phyloP scores from a whole-genome alignment of 2,888 invertebrate species.

The Pristionchus arcanus region DNA sequence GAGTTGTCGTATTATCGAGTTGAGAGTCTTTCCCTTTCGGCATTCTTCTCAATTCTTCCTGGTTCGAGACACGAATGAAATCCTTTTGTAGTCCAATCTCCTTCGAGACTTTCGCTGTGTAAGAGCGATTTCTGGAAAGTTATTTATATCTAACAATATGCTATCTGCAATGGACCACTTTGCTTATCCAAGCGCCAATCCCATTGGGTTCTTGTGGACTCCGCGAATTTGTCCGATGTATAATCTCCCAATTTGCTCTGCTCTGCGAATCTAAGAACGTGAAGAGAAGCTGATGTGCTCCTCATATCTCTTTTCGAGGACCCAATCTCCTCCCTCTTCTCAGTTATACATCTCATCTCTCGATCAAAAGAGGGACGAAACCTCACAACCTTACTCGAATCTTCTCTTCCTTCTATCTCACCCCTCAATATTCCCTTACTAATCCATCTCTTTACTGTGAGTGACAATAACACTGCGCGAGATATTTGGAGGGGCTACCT shows the following conservation, averaged over 20 bases:
- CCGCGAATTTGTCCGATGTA: not conserved
- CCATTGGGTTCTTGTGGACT: not conserved
- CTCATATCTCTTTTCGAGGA: not conserved
- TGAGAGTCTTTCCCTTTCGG: not conserved
- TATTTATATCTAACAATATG: not conserved
- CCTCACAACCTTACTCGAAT: not conserved
- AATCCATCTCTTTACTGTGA: not conserved
- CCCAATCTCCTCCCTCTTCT: not conserved
- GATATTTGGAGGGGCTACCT: not conserved
- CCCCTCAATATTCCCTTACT: not conserved
- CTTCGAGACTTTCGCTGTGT: not conserved
- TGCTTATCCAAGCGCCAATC: not conserved
- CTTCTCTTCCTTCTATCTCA: not conserved
- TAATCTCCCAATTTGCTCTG: not conserved
- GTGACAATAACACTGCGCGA: not conserved
- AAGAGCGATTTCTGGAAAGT: not conserved
- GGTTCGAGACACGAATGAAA: not conserved
- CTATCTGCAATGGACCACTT: not conserved
- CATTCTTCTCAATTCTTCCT: not conserved
- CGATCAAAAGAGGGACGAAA: not conserved
- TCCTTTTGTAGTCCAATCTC: not conserved
- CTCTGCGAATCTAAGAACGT: not conserved
- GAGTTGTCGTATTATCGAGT: conserved; percentile 4
- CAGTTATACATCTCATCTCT: not conserved
- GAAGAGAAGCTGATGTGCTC: not conserved